phyloP scores from a whole-genome alignment of 2,113 vertebrate genomes.

The Hassar affinis region DNA sequence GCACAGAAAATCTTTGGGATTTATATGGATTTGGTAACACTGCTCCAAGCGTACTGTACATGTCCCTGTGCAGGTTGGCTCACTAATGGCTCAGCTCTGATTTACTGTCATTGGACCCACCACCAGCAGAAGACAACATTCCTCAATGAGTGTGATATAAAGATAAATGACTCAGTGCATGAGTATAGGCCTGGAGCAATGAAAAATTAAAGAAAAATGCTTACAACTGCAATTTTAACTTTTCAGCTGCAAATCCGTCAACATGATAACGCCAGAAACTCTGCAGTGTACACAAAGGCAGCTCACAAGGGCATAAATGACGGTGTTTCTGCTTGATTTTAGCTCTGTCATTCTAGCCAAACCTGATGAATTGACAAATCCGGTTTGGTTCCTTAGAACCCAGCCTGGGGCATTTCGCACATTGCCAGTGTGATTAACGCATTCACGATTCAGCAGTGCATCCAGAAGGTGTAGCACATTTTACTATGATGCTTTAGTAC shows the following conservation, averaged over 20 bases:
- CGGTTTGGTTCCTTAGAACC: constrained; percentile 22
- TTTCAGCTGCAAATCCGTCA: neutral
- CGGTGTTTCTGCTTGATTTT: constrained; percentile 11
- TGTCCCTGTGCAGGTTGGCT: neutral
- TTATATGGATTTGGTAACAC: neutral
- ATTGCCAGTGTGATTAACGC: neutral
- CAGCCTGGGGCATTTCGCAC: constrained; percentile 6
- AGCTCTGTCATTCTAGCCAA: neutral
- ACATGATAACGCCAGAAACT: neutral
- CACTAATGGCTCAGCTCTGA: neutral
- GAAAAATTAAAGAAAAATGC: neutral
- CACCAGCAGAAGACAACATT: neutral
- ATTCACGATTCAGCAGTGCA: neutral
- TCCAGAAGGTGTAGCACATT: constrained; percentile 4
- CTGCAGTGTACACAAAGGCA: neutral
- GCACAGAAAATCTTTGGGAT: neutral
- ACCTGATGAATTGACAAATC: constrained; percentile 24
- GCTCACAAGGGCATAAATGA: neutral
- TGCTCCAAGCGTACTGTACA: neutral
- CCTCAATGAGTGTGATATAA: neutral
- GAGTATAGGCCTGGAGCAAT: neutral
- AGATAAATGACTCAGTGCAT: neutral
- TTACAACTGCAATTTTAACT: neutral
- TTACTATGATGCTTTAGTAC: neutral
- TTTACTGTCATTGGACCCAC: neutral